A percentile compares a stretch with the other conserved stretches of the same genome.
phyloP scores from a whole-genome alignment of 2,113 vertebrate species.

The Salminus brasiliensis region DNA sequence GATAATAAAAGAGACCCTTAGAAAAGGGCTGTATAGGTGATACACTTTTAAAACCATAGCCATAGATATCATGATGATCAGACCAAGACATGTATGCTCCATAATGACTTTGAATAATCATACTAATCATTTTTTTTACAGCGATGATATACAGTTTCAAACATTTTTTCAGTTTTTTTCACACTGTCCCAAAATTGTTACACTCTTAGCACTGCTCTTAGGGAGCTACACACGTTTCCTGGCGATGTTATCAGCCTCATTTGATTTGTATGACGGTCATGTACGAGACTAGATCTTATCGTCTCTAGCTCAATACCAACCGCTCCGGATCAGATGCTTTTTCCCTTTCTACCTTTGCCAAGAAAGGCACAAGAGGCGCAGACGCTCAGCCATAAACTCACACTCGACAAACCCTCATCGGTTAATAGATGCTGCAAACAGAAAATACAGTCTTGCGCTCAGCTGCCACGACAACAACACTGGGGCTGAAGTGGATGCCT shows the following conservation, averaged over 20 bases:
- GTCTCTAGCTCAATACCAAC: neutral
- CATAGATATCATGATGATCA: too few species aligned
- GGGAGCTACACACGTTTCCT: neutral
- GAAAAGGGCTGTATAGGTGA: too few species aligned
- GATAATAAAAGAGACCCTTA: too few species aligned
- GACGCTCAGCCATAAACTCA: neutral
- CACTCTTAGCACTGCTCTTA: neutral
- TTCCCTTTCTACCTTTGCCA: neutral
- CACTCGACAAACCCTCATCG: neutral
- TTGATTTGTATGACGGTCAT: constrained; percentile 2
- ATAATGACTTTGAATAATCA: too few species aligned
- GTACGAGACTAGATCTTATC: neutral
- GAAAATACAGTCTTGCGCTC: constrained; percentile 31
- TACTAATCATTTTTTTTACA: too few species aligned
- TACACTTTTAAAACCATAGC: too few species aligned
- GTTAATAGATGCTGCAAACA: constrained; percentile 19
- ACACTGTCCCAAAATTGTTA: neutral
- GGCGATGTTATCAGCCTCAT: neutral
- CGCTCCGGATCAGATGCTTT: neutral
- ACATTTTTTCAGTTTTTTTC: neutral
- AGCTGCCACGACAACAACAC: constrained; percentile 25
- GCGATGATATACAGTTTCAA: too few species aligned
- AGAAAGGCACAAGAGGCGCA: neutral
- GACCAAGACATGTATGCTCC: too few species aligned
- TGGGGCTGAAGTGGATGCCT: constrained; percentile 6